phyloP scores from a whole-genome alignment of 2,888 invertebrate genomes.

The Teinopalpus imperialis region DNA sequence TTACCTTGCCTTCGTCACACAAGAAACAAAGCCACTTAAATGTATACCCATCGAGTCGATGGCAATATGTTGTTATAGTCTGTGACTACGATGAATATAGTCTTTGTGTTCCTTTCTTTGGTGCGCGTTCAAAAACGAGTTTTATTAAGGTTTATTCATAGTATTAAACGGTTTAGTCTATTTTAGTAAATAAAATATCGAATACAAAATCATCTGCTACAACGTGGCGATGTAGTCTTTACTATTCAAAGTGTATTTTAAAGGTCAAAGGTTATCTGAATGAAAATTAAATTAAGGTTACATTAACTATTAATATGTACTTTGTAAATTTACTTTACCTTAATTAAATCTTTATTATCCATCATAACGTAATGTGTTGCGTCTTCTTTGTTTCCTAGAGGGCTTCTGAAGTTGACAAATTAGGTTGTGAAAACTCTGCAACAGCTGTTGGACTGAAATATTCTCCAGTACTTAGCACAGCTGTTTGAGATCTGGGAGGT shows the following conservation, averaged over 20 bases:
- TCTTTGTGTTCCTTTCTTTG: no score
- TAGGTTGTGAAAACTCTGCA: neutral
- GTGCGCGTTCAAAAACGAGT: no score
- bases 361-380: no score
- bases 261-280: neutral
- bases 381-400: neutral
- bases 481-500: neutral
- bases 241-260: no score
- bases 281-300: neutral
- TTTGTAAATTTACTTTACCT: constrained; percentile 17
- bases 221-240: no score
- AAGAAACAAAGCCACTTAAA: constrained; percentile 3
- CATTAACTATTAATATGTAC: no score
- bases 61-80: constrained; percentile 4
- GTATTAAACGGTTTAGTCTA: no score
- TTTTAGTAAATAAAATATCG: no score
- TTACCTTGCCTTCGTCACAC: constrained; percentile 12
- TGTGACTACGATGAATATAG: neutral
- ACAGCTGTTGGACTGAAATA: constrained; percentile 18
- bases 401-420: constrained; percentile 17
- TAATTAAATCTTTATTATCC: no score
- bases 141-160: no score
- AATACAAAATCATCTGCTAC: no score
- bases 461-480: constrained; percentile 11
- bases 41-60: neutral